Percentiles rank a stretch among this genome's conserved stretches.
These are phyloP conservation scores for Philotrypesis tridentata DNA, from an alignment of 1,140 invertebrate genomes.

Conservation along the genomic window DNA sequence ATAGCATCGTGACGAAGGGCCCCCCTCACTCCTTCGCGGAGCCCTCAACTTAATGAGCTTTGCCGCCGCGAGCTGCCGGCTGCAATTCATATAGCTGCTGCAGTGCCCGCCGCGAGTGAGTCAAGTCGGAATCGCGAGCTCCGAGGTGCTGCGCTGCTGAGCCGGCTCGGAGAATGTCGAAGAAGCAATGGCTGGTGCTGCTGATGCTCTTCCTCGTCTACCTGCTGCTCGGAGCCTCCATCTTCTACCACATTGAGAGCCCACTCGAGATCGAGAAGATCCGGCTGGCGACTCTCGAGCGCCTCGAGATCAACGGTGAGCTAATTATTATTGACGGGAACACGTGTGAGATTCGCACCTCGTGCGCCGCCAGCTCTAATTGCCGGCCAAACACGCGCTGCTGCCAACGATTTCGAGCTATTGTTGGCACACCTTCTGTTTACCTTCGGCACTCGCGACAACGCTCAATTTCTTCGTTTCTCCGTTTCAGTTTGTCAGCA, in stretches of 20 bases:
- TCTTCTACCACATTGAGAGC: conserved; percentile 86
- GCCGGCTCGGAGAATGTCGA: conserved; percentile 78
- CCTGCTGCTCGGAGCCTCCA: conserved; percentile 82
- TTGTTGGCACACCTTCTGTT: neutral
- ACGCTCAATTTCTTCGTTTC: no score
- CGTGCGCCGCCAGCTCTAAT: neutral
- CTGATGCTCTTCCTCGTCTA: conserved; percentile 84
- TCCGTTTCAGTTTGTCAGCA: no score
- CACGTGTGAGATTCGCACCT: neutral
- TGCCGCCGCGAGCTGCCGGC: no score
- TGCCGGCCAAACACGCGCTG: neutral
- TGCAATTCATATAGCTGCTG: no score
- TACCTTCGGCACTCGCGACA: no score
- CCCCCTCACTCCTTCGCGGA: neutral
- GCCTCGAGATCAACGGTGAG: conserved; percentile 82
- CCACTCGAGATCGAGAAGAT: conserved; percentile 77
- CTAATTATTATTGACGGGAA: conserved; percentile 46
- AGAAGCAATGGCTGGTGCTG: conserved; percentile 85
- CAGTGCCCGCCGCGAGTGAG: no score
- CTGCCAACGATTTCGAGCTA: neutral
- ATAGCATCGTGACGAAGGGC: conserved; percentile 47
- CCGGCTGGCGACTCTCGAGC: conserved; percentile 75
- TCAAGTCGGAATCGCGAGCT: no score
- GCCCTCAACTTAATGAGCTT: no score
- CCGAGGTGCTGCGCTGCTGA: no score